A percentile compares a stretch with the other conserved stretches of the same genome.
phyloP scores from a whole-genome alignment of 2,888 invertebrate species.

The Perdita meconis region DNA sequence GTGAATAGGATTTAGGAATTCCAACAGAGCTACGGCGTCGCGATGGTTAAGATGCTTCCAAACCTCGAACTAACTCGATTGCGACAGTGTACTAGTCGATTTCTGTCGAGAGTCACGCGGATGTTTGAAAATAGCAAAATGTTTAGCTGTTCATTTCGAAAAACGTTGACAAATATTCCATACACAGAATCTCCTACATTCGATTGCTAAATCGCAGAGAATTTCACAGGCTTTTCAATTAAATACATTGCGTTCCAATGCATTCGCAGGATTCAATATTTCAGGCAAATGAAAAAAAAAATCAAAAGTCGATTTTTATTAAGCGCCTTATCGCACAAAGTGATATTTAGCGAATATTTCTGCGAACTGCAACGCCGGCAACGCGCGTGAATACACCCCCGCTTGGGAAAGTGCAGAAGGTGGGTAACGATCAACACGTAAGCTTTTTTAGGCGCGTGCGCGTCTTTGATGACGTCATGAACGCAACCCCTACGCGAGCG shows the following conservation, averaged over 20 bases:
- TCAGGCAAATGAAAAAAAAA: too few relatives aligned
- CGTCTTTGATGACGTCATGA: slow-evolving; percentile 69
- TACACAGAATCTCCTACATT: too few relatives aligned
- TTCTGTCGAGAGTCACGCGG: background rate
- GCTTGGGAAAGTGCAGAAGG: slow-evolving; percentile 44
- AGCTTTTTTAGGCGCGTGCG: slow-evolving; percentile 65
- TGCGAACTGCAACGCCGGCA: background rate
- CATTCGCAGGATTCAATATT: too few relatives aligned
- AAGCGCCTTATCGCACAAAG: background rate
- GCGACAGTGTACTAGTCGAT: slow-evolving; percentile 12
- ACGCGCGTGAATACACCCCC: slow-evolving; percentile 45
- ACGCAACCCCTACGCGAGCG: slow-evolving; percentile 52
- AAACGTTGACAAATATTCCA: background rate
- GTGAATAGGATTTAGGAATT: slow-evolving; percentile 46
- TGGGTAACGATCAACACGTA: slow-evolving; percentile 78
- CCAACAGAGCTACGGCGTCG: slow-evolving; percentile 6
- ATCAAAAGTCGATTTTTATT: background rate
- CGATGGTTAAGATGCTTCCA: slow-evolving; percentile 9
- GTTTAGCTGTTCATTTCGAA: background rate
- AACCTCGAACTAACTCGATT: slow-evolving; percentile 20
- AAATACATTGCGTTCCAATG: too few relatives aligned
- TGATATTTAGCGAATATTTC: background rate
- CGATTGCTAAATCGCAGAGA: too few relatives aligned
- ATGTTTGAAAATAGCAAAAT: background rate
- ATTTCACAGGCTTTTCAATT: too few relatives aligned